These are phyloP conservation scores for Stigmatopora nigra DNA, from an alignment of 2,113 vertebrate genomes.

Conservation along the genomic window DNA sequence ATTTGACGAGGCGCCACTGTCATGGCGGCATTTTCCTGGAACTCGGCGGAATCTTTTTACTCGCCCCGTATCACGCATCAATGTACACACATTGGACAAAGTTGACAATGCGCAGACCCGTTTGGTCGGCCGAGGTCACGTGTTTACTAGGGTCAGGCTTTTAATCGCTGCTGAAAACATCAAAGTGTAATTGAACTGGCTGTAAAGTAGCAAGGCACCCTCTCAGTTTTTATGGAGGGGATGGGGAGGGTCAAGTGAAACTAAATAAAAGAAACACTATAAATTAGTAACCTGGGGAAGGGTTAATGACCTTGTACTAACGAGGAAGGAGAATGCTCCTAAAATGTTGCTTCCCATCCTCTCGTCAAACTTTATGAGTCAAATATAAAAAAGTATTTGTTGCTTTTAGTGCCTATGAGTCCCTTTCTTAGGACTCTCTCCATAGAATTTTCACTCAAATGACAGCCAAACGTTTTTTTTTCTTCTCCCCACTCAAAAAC, in stretches of 20 bases:
- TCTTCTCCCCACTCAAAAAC: not conserved
- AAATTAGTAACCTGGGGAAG: conserved; percentile 73
- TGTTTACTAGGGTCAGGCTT: conserved; percentile 70
- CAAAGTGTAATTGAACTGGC: conserved; percentile 75
- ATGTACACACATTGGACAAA: conserved; percentile 37
- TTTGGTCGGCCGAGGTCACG: conserved; percentile 66
- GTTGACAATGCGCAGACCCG: conserved; percentile 58
- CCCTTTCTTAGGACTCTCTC: not conserved
- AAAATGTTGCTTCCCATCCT: conserved; percentile 19
- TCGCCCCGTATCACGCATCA: conserved; percentile 2
- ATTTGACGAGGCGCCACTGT: conserved; percentile 18
- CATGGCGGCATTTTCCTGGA: conserved; percentile 44
- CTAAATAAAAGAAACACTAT: conserved; percentile 73
- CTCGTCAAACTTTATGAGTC: conserved; percentile 36
- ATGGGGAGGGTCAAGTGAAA: conserved; percentile 69
- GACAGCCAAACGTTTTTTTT: not conserved
- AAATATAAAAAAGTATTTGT: conserved; percentile 16
- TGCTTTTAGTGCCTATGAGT: not conserved
- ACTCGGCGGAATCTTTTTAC: conserved; percentile 37
- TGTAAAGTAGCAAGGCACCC: conserved; percentile 69
- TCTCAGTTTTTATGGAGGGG: conserved; percentile 65
- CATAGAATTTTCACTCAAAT: not conserved
- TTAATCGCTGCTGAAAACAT: conserved; percentile 71
- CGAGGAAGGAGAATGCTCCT: conserved; percentile 63
- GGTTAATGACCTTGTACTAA: conserved; percentile 71